Conservation (phyloP, 2,797 vertebrate genomes). For the Limosa lapponica region DNA sequence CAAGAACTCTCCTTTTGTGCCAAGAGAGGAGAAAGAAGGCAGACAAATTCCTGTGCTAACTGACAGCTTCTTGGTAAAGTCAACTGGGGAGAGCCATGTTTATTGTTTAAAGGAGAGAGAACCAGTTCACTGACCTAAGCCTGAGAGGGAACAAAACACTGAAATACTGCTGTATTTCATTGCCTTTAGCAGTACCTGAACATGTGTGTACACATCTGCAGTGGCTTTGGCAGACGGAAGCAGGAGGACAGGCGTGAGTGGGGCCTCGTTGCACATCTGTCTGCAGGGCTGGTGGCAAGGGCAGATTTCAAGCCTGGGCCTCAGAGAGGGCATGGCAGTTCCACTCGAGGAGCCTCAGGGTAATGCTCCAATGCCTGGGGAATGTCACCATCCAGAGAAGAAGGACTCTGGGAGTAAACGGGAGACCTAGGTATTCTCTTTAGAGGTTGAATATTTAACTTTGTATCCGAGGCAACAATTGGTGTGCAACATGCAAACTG, state of each 20-base stretch:
- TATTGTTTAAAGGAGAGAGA: background rate
- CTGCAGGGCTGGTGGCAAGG: background rate
- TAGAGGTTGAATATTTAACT: background rate
- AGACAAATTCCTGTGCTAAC: background rate
- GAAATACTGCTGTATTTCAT: background rate
- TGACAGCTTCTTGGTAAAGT: background rate
- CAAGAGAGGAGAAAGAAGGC: background rate
- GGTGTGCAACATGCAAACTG: background rate
- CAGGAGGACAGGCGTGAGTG: fast-evolving
- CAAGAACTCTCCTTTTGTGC: background rate
- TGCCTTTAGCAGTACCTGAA: background rate
- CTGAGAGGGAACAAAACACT: background rate
- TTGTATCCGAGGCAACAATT: background rate
- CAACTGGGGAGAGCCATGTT: background rate
- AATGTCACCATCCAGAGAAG: background rate
- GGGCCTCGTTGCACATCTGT: background rate
- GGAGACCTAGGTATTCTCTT: background rate
- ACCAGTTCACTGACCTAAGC: background rate
- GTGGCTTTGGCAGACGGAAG: background rate
- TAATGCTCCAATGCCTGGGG: background rate
- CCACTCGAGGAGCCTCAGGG: background rate
- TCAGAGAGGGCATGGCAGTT: fast-evolving
- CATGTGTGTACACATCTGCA: fast-evolving
- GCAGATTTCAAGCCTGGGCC: background rate
- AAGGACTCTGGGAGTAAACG: background rate